Evolutionary conservation across 2,113 vertebrate species (phyloP), one percentile per base, ranked within the genome.

Genomic region (Periophthalmus modestus): DNA sequence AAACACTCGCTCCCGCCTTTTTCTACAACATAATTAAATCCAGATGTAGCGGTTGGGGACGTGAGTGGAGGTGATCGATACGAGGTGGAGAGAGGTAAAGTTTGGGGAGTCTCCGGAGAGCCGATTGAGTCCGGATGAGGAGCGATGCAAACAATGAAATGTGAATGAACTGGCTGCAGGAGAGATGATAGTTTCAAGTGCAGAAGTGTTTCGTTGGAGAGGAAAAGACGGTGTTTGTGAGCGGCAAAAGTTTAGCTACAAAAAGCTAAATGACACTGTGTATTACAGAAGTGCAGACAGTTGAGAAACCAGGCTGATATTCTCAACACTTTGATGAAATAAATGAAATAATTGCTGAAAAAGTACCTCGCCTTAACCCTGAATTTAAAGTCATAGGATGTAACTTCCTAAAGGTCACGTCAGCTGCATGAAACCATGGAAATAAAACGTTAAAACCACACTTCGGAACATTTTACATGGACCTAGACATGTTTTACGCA

Each of bases 21-120:
- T 39, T 34, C 61, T 36, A 15, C 61, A 11, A 39, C 61, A 65
- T 65, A 65, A 65, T 65, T 65, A 65, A 39, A 65, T 65, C 34
- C 61, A 65, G 61, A 65, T 65, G 61, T 65, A 39, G 33, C 34
- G 10, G 16, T 36, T 36, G 15, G 61, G 61, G 61, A 19, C 16
- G 28, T 5, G 61, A 63, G 28, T 7, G 18, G 61, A 39, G 61
- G 61, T 65, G 61, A 65, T 65, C 18, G 33, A 65, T 65, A 19
- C 7, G 34, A 65, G 16, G 61, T n/a, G n/a, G 61, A 10, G 33
- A 16, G 16, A 65, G 61, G 61, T 65, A 65, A 65, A 39, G 61
- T 65, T 65, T 39, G 61, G 61, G 3, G 19, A n/a, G 61, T 39
- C 61, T 65, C 33, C 18, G 1, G 61, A 39, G 61, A 39, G 61